Base-by-base conservation (phyloP, 2,888 invertebrate genomes). In the Napeogenes inachia region DNA sequence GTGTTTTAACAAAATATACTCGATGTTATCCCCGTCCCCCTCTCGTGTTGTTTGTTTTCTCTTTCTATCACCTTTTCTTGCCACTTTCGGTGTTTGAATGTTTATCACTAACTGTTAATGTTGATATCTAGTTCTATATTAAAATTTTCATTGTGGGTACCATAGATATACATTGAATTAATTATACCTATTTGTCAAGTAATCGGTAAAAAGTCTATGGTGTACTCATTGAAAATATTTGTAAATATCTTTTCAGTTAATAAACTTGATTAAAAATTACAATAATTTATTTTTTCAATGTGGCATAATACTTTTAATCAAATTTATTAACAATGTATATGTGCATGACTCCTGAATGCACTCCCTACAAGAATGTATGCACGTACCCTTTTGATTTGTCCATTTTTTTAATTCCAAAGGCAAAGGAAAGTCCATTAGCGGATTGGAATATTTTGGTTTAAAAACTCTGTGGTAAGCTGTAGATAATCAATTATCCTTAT, bases 31-130 rank as follows among this genome's bases (percentile, higher is more conserved):
- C 81, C 84, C 84, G 80, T 81, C 81, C 79, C 77, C 79, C 83
- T 84, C 82, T 85, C 82, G 84, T 85, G 82, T 78, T 85, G 82
- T 84, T 82, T 85, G 10, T 71, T 81, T 87, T 84, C 80, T 83
- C 82, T 85, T 79, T 85, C 78, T 80, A 78, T 81, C 84, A 86
- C 86, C 83, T 86, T 85, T 85, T 84, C 83, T 84, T 87, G 86
- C 87, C 89, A 88, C 87, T 87, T 75, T 85, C 86, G 85, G 84
- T 89, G 89, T 89, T 80, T 89, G 89, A 85, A 89, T 89, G 89
- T 89, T 89, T 83, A 88, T 89, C 89, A 89, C 89, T 89, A 89
- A 89, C 89, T 89, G 89, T 89, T 89, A 89, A 89, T 89, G 87
- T 89, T 87, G 87, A 89, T 88, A 85, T 62, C 57, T 66, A 62